Base-by-base conservation (phyloP, 2,888 invertebrate species). In the Seladonia tumulorum region DNA sequence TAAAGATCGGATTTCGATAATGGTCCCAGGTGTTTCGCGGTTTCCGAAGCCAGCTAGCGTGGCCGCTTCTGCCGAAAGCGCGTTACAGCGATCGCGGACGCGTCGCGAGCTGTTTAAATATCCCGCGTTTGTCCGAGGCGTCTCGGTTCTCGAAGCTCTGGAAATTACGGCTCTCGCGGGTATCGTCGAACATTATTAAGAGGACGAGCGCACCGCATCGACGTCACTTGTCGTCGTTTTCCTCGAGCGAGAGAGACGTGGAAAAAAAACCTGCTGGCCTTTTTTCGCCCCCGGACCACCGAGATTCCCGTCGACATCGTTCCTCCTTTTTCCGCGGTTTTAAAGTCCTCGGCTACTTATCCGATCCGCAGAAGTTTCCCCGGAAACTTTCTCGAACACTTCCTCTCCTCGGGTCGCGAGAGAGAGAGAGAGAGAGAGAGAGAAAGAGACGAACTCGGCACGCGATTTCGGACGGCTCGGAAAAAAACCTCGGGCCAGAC, bases 1-100 rank as follows among this genome's bases (percentile, higher is more conserved):
- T 73, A 84, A 84, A 84, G 83, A 84, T 77, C 85, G 78, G 77
- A 84, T 84, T 84, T 77, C 85, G 78, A 84, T 84, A 84, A 84
- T 77, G 73, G 85, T 60, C 49, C 68, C 83, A 77, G 83, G 68
- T 77, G 68, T 74, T 68, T 84, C n/a, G 85, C 68, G 85, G 85
- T 29, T 60, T 60, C 29, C 4, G 73, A 2, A 39, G 68, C 25
- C 22, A 53, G 8, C 22, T 22, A 53, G 22, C 10, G 14, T 0
- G 49, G 22, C 18, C 57, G 25, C 22, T 39, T 39, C 25, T 53
- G 18, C 22, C n/a, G 29, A 12, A 76, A 68, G 68, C 68, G 66
- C 47, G 66, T 68, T 66, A 68, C 68, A 68, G 47, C 39, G 53
- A 16, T 16, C 35, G 66, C 66, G 35, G 35, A 16, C 29, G 63